A percentile compares a stretch with the other conserved stretches of the same genome.
These are phyloP conservation scores for Ciconia boyciana DNA, from an alignment of 2,113 vertebrate species.

Conservation along the genomic window DNA sequence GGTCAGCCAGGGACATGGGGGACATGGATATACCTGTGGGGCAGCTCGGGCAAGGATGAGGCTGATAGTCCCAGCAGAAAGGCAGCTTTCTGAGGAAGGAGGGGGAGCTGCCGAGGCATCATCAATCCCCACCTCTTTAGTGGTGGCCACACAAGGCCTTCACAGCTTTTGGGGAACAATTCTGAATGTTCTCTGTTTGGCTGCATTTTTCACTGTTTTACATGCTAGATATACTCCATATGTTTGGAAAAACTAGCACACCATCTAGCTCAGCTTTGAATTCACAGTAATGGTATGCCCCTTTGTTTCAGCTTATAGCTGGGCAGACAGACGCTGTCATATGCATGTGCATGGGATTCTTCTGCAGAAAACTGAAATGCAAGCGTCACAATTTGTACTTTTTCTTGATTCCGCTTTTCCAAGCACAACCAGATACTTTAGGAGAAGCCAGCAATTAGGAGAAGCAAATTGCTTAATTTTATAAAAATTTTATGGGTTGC, in stretches of 20 bases:
- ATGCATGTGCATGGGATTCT: not conserved
- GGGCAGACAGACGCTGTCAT: not conserved
- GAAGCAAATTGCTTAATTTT: not conserved
- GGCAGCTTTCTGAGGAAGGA: not conserved
- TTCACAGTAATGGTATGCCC: not conserved
- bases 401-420: not conserved
- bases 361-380: not conserved
- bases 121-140: not conserved
- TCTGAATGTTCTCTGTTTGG: not conserved
- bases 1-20: not conserved
- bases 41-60: not conserved
- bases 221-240: not conserved
- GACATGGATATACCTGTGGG: not conserved
- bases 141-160: not conserved
- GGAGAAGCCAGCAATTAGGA: not conserved
- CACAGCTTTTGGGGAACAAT: not conserved
- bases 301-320: not conserved
- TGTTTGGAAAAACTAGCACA: not conserved
- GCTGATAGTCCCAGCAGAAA: not conserved
- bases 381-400: not conserved
- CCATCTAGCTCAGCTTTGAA: not conserved
- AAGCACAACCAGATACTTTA: not conserved
- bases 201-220: not conserved
- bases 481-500: not conserved
- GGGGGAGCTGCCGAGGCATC: not conserved